These are phyloP conservation scores for Megatriorchis doriae DNA, from an alignment of 2,113 vertebrate genomes.

Conservation along the genomic window DNA sequence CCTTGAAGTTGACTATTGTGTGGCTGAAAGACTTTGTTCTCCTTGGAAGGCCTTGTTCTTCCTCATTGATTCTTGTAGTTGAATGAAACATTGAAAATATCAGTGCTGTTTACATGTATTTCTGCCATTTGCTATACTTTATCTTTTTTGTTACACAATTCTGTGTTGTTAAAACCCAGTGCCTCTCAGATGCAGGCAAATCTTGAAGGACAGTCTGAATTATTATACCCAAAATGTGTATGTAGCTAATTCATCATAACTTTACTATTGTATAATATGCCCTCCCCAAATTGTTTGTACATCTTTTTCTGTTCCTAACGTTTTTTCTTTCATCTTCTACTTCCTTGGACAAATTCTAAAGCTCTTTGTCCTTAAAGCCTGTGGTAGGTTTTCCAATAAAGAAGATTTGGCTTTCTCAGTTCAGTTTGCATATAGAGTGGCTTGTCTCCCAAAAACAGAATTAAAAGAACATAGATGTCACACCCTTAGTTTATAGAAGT, in stretches of 20 bases:
- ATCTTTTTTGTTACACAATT: not conserved
- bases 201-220: not conserved
- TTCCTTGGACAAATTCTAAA: not conserved
- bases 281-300: not conserved
- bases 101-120: not conserved
- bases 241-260: not conserved
- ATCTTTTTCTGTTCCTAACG: not conserved
- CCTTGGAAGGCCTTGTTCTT: not conserved
- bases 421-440: not conserved
- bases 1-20: not conserved
- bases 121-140: not conserved
- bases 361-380: not conserved
- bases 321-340: not conserved
- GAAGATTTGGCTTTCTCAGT: not conserved
- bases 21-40: conserved; percentile 20
- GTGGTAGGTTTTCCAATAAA: not conserved
- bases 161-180: not conserved
- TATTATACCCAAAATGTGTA: not conserved
- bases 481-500: not conserved
- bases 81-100: not conserved
- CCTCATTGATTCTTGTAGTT: not conserved
- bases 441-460: not conserved
- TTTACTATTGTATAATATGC: not conserved
- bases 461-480: not conserved
- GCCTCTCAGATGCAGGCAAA: not conserved